phyloP scores from a whole-genome alignment of 1,140 invertebrate genomes.

The Acromyrmex echinatior region DNA sequence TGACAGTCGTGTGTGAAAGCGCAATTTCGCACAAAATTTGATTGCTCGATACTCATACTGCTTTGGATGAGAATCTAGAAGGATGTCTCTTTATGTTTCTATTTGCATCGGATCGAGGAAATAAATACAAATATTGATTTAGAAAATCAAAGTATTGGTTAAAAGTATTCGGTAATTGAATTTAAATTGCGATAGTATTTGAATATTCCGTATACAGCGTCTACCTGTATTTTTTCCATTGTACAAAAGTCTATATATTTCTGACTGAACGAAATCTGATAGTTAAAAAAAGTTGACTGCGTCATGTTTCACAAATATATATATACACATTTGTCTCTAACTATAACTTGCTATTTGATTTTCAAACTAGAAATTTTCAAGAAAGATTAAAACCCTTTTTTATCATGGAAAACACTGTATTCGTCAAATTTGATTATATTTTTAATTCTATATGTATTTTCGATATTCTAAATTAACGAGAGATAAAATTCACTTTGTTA shows the following conservation, averaged over 20 bases:
- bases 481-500: constrained; percentile 15
- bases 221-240: not conserved
- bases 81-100: not conserved
- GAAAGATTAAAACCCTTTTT: constrained; percentile 8
- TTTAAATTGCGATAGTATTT: not conserved
- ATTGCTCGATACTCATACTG: not conserved
- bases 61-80: not conserved
- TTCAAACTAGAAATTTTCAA: not conserved
- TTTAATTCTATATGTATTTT: constrained; percentile 10
- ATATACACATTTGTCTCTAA: not conserved
- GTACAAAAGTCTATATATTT: not conserved
- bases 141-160: too few species aligned
- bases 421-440: not conserved
- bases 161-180: not conserved
- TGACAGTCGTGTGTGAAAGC: constrained; percentile 24
- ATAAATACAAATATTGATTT: not conserved
- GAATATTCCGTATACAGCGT: not conserved
- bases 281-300: constrained; percentile 15
- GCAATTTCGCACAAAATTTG: constrained; percentile 45
- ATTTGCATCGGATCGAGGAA: not conserved
- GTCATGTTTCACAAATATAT: not conserved
- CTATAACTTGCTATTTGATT: not conserved
- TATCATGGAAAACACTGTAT: not conserved
- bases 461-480: not conserved
- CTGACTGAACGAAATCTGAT: not conserved